phyloP scores from a whole-genome alignment of 2,113 vertebrate genomes.

The Sapayoa aenigma region DNA sequence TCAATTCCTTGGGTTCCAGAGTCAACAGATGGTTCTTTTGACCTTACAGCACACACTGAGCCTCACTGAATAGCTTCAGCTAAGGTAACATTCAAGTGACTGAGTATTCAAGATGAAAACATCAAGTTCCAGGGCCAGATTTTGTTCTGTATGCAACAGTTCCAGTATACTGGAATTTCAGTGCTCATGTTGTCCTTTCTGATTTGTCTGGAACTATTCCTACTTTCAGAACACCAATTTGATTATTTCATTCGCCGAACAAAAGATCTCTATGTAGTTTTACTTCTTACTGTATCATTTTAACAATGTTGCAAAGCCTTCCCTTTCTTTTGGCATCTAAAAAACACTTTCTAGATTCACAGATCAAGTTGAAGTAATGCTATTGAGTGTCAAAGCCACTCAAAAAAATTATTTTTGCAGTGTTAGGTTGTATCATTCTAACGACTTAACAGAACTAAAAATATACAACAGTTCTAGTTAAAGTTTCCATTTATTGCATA shows the following conservation, averaged over 20 bases:
- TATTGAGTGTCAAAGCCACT: not conserved
- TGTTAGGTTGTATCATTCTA: not conserved
- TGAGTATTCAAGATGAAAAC: not conserved
- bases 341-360: not conserved
- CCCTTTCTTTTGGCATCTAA: not conserved
- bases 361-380: constrained; percentile 16
- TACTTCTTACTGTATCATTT: not conserved
- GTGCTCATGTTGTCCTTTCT: not conserved
- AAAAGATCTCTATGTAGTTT: not conserved
- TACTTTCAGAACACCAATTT: not conserved
- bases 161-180: not conserved
- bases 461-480: not conserved
- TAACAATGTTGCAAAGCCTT: not conserved
- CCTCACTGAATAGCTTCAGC: not conserved
- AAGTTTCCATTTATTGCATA: not conserved
- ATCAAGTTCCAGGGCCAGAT: not conserved
- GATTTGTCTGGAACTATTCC: not conserved
- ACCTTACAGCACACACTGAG: not conserved
- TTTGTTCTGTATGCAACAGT: not conserved
- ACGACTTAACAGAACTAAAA: not conserved
- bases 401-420: not conserved
- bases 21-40: not conserved
- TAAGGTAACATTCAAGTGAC: not conserved
- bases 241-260: not conserved
- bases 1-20: not conserved